Percentiles rank a stretch among this genome's conserved stretches.
These are phyloP conservation scores for Xestobium rufovillosum DNA, from an alignment of 2,888 invertebrate species.

Conservation along the genomic window DNA sequence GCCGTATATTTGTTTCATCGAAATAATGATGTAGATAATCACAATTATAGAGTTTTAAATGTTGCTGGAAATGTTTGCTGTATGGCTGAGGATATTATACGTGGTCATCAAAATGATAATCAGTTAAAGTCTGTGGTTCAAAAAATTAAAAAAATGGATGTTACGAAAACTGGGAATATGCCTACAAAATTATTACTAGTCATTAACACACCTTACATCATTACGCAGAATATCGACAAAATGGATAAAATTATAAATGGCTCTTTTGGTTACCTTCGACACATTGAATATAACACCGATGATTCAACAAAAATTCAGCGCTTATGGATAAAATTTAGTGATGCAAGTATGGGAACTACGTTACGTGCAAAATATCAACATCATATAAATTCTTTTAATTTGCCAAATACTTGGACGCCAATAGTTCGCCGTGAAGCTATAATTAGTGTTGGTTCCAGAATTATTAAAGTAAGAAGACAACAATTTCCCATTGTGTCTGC, in stretches of 20 bases:
- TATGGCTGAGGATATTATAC: too few species aligned
- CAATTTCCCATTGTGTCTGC: conserved; percentile 22
- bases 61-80: too few species aligned
- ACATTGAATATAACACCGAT: conserved; percentile 8
- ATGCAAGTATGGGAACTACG: conserved; percentile 7
- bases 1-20: conserved; percentile 12
- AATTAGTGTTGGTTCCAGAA: too few species aligned
- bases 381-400: conserved; percentile 8
- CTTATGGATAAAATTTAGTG: conserved; percentile 13
- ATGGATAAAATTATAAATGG: conserved; percentile 5
- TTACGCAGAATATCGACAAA: conserved; percentile 1
- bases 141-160: conserved; percentile 1
- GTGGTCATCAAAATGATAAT: too few species aligned
- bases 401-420: conserved; percentile 11
- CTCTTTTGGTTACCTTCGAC: conserved; percentile 11
- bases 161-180: not conserved
- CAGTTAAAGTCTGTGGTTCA: too few species aligned
- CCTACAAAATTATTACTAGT: not conserved
- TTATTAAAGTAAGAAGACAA: too few species aligned
- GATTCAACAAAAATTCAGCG: conserved; percentile 9
- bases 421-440: conserved; percentile 11
- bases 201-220: not conserved
- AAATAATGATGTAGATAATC: conserved; percentile 10
- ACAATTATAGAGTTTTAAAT: too few species aligned
- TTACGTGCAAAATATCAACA: conserved; percentile 12